A percentile compares a stretch with the other conserved stretches of the same genome.
Conservation (phyloP, 1,140 invertebrate genomes). For the Drosophila lacertosa region DNA sequence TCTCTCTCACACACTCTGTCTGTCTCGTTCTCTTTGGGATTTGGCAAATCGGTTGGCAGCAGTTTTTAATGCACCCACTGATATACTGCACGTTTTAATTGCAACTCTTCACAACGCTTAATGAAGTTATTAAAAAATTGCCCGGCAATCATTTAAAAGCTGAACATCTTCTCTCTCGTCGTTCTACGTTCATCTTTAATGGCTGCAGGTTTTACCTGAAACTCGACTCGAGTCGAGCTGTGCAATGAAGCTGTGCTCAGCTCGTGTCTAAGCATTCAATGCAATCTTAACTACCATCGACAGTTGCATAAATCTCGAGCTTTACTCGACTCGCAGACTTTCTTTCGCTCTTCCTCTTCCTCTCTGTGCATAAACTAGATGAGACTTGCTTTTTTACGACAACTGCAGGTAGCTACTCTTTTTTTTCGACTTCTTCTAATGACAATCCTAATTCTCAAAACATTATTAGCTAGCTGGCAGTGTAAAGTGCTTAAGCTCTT, state of each 20-base stretch:
- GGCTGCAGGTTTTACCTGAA: constrained; percentile 50
- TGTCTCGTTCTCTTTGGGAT: constrained; percentile 1
- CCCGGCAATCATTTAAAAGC: constrained; percentile 67
- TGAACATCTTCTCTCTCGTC: constrained; percentile 14
- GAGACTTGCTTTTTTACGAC: constrained; percentile 25
- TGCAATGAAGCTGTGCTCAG: constrained; percentile 65
- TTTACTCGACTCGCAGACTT: constrained; percentile 38
- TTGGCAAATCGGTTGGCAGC: constrained; percentile 10
- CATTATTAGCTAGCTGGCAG: constrained; percentile 32
- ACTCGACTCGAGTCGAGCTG: constrained; percentile 28
- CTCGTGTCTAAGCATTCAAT: constrained; percentile 78
- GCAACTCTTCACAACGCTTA: constrained; percentile 43
- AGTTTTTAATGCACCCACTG: constrained; percentile 39
- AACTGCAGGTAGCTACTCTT: constrained; percentile 12
- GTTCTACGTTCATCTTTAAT: constrained; percentile 35
- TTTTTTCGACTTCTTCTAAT: constrained; percentile 19
- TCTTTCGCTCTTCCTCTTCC: neutral
- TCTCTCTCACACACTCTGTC: neutral
- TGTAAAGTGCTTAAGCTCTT: constrained; percentile 5
- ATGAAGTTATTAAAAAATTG: constrained; percentile 82
- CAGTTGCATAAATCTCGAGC: constrained; percentile 70
- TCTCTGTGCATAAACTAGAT: no score
- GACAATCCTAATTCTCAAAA: constrained; percentile 32
- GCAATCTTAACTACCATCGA: constrained; percentile 74
- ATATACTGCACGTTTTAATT: constrained; percentile 62